Percentiles rank a stretch among this genome's conserved stretches.
Evolutionary conservation across 1,140 invertebrate genomes (phyloP).

Genomic region (Diplogasteroides magnus): DNA sequence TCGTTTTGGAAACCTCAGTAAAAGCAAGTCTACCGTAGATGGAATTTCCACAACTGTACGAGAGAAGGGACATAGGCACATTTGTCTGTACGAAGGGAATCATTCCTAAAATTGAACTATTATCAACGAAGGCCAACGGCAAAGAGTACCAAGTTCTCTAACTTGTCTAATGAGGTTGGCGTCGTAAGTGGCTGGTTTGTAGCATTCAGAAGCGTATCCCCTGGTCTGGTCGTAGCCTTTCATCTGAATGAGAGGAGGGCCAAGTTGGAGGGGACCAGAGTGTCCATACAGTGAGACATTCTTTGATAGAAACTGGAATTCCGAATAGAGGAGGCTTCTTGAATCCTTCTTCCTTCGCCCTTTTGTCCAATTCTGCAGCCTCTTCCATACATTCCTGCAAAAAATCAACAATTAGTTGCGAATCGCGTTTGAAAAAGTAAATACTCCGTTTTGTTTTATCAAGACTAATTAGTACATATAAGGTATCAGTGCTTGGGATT

Average conservation of each 20-base stretch:
- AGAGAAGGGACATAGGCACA: conserved; percentile 52
- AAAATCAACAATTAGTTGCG: too few species aligned
- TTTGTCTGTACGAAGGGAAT: conserved; percentile 58
- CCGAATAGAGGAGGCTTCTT: conserved; percentile 36
- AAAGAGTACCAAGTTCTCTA: conserved; percentile 30
- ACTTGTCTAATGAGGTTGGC: conserved; percentile 47
- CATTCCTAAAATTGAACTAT: conserved; percentile 39
- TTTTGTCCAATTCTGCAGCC: conserved; percentile 51
- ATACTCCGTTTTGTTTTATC: too few species aligned
- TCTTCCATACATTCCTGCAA: conserved; percentile 48
- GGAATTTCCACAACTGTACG: conserved; percentile 32
- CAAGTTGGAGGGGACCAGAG: neutral
- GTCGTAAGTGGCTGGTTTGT: conserved; percentile 46
- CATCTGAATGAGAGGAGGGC: conserved; percentile 22
- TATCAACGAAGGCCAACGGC: too few species aligned
- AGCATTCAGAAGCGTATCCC: conserved; percentile 54
- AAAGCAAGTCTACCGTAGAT: conserved; percentile 18
- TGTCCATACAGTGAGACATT: conserved; percentile 26
- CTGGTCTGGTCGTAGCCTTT: conserved; percentile 57
- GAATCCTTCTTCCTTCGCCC: conserved; percentile 30
- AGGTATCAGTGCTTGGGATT: too few species aligned
- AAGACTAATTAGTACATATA: too few species aligned
- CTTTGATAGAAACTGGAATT: conserved; percentile 35
- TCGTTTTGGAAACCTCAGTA: neutral
- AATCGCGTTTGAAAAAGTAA: too few species aligned